These are phyloP conservation scores for Chrysina gloriosa DNA, from an alignment of 2,888 invertebrate species.

Conservation along the genomic window DNA sequence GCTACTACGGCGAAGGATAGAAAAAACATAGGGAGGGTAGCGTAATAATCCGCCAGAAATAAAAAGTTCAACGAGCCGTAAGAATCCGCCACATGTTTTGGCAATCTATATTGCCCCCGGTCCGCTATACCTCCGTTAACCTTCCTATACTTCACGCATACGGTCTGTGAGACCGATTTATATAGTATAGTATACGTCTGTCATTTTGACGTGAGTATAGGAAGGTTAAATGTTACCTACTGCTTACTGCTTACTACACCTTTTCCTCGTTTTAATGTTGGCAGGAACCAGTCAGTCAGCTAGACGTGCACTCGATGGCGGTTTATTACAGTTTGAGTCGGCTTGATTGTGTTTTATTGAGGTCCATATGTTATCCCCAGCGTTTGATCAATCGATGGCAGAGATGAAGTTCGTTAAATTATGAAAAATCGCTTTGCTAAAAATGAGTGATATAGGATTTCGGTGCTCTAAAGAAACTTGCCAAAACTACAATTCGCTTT, in stretches of 20 bases:
- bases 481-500: too few relatives aligned
- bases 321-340: constrained; percentile 56
- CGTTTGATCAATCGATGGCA: constrained; percentile 34
- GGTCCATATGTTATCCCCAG: constrained; percentile 57
- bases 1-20: not conserved
- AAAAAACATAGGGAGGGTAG: constrained; percentile 30
- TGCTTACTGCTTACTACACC: not conserved
- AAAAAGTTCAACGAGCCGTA: constrained; percentile 60
- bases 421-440: not conserved
- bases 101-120: constrained; percentile 41
- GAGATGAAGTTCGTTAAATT: not conserved
- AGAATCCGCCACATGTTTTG: constrained; percentile 63
- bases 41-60: constrained; percentile 47
- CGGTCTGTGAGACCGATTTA: too few relatives aligned
- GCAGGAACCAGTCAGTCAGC: constrained; percentile 8
- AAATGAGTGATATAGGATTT: too few relatives aligned
- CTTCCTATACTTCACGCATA: constrained; percentile 14
- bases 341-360: constrained; percentile 60
- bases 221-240: constrained; percentile 1
- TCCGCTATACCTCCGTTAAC: constrained; percentile 40
- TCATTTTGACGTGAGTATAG: too few relatives aligned
- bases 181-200: too few relatives aligned
- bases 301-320: constrained; percentile 55
- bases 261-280: constrained; percentile 17
- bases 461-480: too few relatives aligned